These are phyloP conservation scores for Cecidostiba fungosa DNA, from an alignment of 2,888 invertebrate species.

Conservation along the genomic window DNA sequence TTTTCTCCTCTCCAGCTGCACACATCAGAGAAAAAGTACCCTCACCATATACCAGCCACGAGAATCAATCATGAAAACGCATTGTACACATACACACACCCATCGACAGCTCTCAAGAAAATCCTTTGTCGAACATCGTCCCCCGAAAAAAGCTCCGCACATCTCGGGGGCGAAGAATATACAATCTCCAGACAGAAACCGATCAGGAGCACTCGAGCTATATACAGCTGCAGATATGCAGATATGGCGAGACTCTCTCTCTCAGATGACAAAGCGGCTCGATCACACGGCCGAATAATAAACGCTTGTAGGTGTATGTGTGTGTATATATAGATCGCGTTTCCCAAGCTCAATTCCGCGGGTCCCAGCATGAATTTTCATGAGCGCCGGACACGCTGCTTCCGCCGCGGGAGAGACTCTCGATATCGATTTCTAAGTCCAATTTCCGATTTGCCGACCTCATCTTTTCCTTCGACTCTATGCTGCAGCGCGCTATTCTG, in stretches of 20 bases:
- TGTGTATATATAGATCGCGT: background rate
- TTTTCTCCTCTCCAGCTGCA: background rate
- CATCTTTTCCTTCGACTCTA: background rate
- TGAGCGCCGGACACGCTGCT: slow-evolving; percentile 39
- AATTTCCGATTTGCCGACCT: slow-evolving; percentile 58
- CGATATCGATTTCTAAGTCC: slow-evolving; percentile 57
- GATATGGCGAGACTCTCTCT: slow-evolving; percentile 12
- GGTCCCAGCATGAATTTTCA: slow-evolving; percentile 63
- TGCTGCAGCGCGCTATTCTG: too few species aligned
- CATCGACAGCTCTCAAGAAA: background rate
- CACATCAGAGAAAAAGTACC: too few species aligned
- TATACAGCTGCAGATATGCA: background rate
- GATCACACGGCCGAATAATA: slow-evolving; percentile 53
- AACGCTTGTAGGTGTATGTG: slow-evolving; percentile 24
- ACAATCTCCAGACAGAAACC: background rate
- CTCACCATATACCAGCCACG: background rate
- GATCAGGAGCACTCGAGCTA: background rate
- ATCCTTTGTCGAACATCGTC: background rate
- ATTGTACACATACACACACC: background rate
- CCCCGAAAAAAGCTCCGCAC: background rate
- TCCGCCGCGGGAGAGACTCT: background rate
- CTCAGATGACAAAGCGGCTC: slow-evolving; percentile 50
- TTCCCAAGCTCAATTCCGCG: slow-evolving; percentile 27
- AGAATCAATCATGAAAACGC: background rate
- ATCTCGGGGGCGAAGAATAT: slow-evolving; percentile 3